These are phyloP conservation scores for Gavialis gangeticus DNA, from an alignment of 2,113 vertebrate genomes.

Conservation along the genomic window DNA sequence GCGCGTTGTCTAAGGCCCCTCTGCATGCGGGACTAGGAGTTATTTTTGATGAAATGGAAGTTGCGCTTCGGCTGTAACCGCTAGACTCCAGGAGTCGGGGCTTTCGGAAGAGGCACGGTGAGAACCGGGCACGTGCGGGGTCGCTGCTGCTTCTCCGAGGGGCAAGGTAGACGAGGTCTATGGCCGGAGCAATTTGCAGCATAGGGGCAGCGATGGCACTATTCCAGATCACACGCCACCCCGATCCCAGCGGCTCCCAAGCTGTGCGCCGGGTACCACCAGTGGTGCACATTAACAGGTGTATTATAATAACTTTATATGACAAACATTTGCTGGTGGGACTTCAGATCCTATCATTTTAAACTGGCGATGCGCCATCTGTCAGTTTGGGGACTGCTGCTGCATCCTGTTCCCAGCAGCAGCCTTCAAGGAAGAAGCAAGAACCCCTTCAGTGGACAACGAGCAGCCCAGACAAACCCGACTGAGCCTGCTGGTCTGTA, in stretches of 20 bases:
- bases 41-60: neutral
- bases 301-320: no score
- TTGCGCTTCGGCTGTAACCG: neutral
- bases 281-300: no score
- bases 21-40: neutral
- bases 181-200: rapidly evolving
- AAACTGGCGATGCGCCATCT: no score
- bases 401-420: neutral
- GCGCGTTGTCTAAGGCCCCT: neutral
- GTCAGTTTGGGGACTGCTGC: no score
- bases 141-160: no score
- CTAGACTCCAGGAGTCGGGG: neutral
- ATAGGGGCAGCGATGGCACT: neutral
- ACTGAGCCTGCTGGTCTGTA: neutral
- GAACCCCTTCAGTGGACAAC: neutral
- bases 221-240: rapidly evolving
- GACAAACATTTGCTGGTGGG: no score
- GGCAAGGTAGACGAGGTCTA: rapidly evolving
- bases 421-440: neutral
- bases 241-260: neutral
- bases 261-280: no score
- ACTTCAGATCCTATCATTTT: no score
- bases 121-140: neutral
- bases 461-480: neutral
- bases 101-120: neutral